phyloP scores from a whole-genome alignment of 2,113 vertebrate species.

The Rhineura floridana region DNA sequence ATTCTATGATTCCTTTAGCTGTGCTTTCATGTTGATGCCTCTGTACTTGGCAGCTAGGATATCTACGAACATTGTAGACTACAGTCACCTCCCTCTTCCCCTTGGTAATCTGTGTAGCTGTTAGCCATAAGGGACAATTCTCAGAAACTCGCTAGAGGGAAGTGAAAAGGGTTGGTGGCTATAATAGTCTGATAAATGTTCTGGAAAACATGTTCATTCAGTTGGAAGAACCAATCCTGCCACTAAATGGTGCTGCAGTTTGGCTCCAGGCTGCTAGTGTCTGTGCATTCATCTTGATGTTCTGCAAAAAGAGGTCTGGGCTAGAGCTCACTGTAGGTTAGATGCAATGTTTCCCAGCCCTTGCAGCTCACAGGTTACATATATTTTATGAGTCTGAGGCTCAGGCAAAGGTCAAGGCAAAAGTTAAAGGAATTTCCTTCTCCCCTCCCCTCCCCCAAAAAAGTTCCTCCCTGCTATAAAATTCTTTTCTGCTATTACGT shows the following conservation, averaged over 20 bases:
- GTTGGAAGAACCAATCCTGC: conserved; percentile 65
- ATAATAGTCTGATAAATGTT: conserved; percentile 73
- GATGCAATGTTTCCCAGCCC: background rate
- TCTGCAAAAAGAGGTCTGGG: conserved; percentile 27
- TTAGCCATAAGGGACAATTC: conserved; percentile 51
- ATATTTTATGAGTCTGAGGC: conserved; percentile 8
- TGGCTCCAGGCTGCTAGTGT: conserved; percentile 66
- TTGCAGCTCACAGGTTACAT: background rate
- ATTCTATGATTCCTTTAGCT: too few relatives aligned
- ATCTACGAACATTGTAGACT: conserved; percentile 4
- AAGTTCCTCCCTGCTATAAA: conserved; percentile 3
- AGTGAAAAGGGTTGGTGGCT: conserved; percentile 64
- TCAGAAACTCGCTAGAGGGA: conserved; percentile 46
- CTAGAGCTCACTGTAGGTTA: conserved; percentile 1
- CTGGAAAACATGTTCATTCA: conserved; percentile 74
- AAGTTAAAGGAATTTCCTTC: background rate
- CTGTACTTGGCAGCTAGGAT: background rate
- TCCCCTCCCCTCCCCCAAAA: background rate
- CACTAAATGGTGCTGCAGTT: conserved; percentile 57
- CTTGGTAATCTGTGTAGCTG: conserved; percentile 59
- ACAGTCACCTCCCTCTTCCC: background rate
- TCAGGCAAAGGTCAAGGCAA: background rate
- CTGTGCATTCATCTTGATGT: conserved; percentile 37
- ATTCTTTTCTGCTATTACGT: background rate
- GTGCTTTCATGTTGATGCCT: background rate